phyloP scores from a whole-genome alignment of 1,140 invertebrate genomes.

The Delia radicum region DNA sequence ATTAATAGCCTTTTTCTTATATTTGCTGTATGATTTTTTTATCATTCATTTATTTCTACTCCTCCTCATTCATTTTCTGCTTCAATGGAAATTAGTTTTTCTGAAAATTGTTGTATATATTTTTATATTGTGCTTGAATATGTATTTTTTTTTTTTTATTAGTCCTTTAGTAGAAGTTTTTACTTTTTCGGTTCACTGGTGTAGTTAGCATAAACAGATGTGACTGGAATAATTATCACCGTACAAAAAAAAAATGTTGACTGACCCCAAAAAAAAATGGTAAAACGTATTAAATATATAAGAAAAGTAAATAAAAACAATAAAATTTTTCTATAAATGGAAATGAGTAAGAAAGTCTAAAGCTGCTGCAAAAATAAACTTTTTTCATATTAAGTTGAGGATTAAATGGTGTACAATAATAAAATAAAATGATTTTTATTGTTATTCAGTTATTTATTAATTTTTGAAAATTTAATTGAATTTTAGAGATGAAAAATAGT shows the following conservation, averaged over 20 bases:
- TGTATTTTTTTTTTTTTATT: background rate
- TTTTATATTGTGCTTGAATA: background rate
- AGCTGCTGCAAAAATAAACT: background rate
- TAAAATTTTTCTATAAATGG: background rate
- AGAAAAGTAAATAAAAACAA: background rate
- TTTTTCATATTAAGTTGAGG: background rate
- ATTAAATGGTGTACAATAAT: too few species aligned
- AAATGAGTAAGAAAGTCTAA: too few species aligned
- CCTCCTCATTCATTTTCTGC: background rate
- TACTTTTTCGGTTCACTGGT: background rate
- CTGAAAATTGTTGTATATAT: background rate
- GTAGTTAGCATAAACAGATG: background rate
- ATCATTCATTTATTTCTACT: background rate
- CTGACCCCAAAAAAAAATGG: background rate
- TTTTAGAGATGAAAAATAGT: too few species aligned
- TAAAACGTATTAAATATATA: background rate
- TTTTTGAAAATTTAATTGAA: too few species aligned
- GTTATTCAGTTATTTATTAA: too few species aligned
- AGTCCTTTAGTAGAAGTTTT: background rate
- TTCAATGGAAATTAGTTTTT: background rate
- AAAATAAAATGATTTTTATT: too few species aligned
- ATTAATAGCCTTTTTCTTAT: background rate
- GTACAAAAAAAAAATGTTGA: background rate
- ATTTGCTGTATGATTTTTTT: too few species aligned
- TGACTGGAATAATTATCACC: constrained; percentile 1